A percentile compares a stretch with the other conserved stretches of the same genome.
These are phyloP conservation scores for Thripadectes ignobilis DNA, from an alignment of 2,797 vertebrate genomes.

Conservation along the genomic window DNA sequence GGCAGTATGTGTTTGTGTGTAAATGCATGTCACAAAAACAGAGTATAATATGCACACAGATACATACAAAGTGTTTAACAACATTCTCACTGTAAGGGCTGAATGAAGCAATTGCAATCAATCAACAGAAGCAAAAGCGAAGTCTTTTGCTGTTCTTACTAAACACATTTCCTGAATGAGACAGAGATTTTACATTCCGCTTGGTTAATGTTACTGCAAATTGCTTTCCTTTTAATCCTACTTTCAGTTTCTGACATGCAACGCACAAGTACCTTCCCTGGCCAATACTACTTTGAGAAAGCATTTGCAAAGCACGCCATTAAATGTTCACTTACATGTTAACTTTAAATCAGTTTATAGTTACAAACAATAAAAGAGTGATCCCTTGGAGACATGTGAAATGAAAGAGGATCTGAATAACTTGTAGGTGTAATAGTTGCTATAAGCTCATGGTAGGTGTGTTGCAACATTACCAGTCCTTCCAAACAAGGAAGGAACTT, in stretches of 20 bases:
- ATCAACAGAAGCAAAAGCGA: background rate
- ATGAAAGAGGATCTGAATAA: background rate
- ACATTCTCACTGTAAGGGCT: background rate
- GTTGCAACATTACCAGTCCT: background rate
- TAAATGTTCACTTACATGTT: background rate
- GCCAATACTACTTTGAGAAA: background rate
- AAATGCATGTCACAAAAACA: background rate
- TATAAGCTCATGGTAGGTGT: background rate
- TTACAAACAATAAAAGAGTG: background rate
- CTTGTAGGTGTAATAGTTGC: background rate
- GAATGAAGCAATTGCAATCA: slow-evolving; percentile 12
- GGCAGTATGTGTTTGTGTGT: background rate
- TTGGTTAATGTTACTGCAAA: background rate
- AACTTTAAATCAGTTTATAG: background rate
- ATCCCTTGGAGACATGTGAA: background rate
- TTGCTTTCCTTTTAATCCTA: background rate
- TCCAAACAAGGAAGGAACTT: background rate
- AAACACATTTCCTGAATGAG: background rate
- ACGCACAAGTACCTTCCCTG: background rate
- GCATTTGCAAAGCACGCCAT: background rate
- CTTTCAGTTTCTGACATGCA: background rate
- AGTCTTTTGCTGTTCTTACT: background rate
- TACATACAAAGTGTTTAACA: background rate
- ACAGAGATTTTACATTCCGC: background rate
- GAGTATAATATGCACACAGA: background rate